Conservation (phyloP, 2,797 vertebrate genomes). For the Poeciliopsis gracilis region DNA sequence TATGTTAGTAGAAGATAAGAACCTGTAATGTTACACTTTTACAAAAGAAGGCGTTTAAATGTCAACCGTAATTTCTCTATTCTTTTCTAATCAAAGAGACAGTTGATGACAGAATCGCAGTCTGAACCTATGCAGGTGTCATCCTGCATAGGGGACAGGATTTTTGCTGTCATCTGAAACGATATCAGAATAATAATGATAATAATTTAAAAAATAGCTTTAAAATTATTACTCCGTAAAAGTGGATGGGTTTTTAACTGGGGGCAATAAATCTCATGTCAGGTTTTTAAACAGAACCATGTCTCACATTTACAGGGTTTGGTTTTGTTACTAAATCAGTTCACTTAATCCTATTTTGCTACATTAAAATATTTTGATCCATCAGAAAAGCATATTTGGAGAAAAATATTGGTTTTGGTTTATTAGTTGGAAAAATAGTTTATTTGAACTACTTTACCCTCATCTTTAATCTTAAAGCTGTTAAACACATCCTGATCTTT, state of each 20-base stretch:
- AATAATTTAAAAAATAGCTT: neutral
- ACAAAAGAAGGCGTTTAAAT: neutral
- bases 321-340: neutral
- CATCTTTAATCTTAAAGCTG: neutral
- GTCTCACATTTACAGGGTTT: too few relatives aligned
- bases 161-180: neutral
- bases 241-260: neutral
- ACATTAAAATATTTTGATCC: neutral
- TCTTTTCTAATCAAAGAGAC: neutral
- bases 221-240: neutral
- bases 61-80: neutral
- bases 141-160: constrained; percentile 22
- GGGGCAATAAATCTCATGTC: neutral
- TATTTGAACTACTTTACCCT: neutral
- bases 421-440: too few relatives aligned
- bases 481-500: neutral
- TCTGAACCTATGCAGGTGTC: neutral
- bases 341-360: neutral
- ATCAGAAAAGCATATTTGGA: neutral
- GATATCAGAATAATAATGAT: neutral
- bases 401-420: neutral
- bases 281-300: neutral
- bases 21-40: neutral
- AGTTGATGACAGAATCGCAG: neutral
- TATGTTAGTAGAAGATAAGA: neutral